Evolutionary conservation across 2,888 invertebrate genomes (phyloP).

Genomic region (Muscina levida): DNA sequence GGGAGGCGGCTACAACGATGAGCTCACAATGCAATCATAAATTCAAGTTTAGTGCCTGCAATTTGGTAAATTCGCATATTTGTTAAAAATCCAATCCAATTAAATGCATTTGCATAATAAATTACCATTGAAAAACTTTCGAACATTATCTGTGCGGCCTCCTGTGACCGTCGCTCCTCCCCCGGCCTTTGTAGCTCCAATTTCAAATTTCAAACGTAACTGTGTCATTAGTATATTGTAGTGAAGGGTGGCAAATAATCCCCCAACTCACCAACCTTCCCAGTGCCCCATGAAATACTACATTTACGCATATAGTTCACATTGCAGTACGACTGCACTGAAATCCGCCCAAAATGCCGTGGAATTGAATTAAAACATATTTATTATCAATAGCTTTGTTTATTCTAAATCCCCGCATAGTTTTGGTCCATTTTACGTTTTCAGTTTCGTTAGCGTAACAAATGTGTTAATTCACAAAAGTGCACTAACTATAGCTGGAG

Average conservation of each 20-base stretch:
- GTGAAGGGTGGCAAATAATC: no score
- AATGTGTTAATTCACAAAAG: constrained; percentile 7
- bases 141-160: not conserved
- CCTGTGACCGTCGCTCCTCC: not conserved
- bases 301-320: no score
- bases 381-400: constrained; percentile 21
- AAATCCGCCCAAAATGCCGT: constrained; percentile 19
- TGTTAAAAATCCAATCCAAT: constrained; percentile 53
- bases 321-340: not conserved
- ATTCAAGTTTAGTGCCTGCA: not conserved
- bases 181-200: not conserved
- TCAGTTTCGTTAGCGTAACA: not conserved
- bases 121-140: constrained; percentile 43
- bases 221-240: no score
- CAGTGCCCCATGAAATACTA: no score
- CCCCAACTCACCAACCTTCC: no score
- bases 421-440: not conserved
- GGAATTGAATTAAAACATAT: constrained; percentile 37
- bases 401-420: constrained; percentile 12
- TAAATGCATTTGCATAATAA: constrained; percentile 66
- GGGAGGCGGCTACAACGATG: not conserved
- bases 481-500: no score
- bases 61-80: not conserved
- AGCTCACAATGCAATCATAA: constrained; percentile 10
- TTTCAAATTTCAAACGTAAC: not conserved